Base-by-base conservation (phyloP, 2,888 invertebrate genomes). In the Pachymerium ferrugineum region DNA sequence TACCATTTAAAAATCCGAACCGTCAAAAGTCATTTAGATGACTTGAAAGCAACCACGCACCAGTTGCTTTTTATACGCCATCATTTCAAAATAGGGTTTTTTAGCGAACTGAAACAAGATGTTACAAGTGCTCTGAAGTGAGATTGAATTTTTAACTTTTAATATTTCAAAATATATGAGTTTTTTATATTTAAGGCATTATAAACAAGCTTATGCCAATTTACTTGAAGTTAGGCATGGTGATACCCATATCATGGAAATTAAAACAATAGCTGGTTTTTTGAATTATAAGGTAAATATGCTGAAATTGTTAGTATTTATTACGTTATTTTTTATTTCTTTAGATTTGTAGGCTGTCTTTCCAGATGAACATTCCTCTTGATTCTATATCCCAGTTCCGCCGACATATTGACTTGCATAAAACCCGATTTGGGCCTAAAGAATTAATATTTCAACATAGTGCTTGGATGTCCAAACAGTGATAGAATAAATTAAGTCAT, bases 381-480 rank as follows among this genome's bases (percentile, higher is more conserved):
- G 98, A 99, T 85, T 92, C 98, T 1, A 96, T 98, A 79, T 89
- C 91, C 73, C 97, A 98, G 82, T 94, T 98, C 79, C 89, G 93
- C 79, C 89, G 89, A 76, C 97, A 97, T 80, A 89, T 94, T 76
- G 95, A 97, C 77, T 89, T 91, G 79, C 98, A 95, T 83, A 91
- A 91, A 82, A 79, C 79, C 16, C 79, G 81, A 74, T 78, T 89
- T 77, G 97, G 97, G 2, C 90, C 91, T 74, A 88, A 89, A 77
- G 94, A 93, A 79, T 85, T 96, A 74, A 85, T 89, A 16, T 97
- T 98, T 85, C 98, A 99, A 82, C 97, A 97, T 84, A 89, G 92
- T 84, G 93, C 94, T 2, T 98, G 97, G 97, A 87, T 97, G 82
- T 91, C 94, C 19, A 90, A 92, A 84, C 97, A 97, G 88, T 96